Evolutionary conservation across 1,140 invertebrate species (phyloP).

Genomic region (Bombus affinis): DNA sequence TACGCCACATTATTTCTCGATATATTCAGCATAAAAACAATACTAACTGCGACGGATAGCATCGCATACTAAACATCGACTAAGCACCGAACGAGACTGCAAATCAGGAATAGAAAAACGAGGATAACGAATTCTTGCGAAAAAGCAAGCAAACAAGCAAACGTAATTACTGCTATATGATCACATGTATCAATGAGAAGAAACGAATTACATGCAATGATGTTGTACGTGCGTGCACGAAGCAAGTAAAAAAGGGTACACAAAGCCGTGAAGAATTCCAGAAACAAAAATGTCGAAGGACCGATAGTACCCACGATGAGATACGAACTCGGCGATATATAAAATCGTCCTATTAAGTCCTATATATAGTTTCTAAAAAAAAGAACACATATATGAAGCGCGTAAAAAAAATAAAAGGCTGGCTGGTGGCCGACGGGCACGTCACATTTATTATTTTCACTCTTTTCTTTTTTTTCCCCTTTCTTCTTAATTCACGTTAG

Average conservation of each 20-base stretch:
- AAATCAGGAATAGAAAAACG: no score
- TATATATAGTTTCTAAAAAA: slow-evolving; percentile 36
- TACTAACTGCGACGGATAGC: not conserved
- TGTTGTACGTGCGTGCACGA: slow-evolving; percentile 50
- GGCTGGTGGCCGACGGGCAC: slow-evolving; percentile 70
- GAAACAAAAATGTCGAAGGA: slow-evolving; percentile 1
- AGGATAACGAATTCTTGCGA: not conserved
- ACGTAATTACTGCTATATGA: not conserved
- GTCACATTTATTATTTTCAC: slow-evolving; percentile 56
- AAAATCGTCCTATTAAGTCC: slow-evolving; percentile 25
- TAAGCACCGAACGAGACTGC: not conserved
- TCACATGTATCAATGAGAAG: not conserved
- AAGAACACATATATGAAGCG: slow-evolving; percentile 42
- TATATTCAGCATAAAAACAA: not conserved
- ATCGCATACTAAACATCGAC: not conserved
- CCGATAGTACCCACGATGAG: slow-evolving; percentile 1
- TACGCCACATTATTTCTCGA: not conserved
- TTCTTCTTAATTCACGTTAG: not conserved
- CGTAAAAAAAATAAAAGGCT: slow-evolving; percentile 65
- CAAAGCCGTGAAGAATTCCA: slow-evolving; percentile 13
- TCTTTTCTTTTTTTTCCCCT: slow-evolving; percentile 2
- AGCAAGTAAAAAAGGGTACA: slow-evolving; percentile 21
- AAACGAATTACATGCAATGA: slow-evolving; percentile 44
- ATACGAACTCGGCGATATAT: slow-evolving; percentile 17
- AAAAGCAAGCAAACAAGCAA: slow-evolving; percentile 35